phyloP scores from a whole-genome alignment of 2,113 vertebrate genomes.

The Aphyosemion australe region DNA sequence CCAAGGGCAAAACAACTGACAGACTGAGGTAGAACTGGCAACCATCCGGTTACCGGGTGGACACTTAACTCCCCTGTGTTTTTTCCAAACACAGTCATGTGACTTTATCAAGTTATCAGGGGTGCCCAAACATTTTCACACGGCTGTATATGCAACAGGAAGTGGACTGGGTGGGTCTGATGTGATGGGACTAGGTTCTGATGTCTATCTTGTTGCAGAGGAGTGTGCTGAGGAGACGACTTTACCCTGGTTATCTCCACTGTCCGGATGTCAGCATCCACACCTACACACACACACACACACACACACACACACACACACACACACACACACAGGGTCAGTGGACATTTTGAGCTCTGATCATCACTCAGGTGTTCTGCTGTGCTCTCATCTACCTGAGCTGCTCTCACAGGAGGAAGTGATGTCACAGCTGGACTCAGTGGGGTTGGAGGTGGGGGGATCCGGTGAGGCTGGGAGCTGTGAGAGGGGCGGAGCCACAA shows the following conservation, averaged over 20 bases:
- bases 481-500: constrained; percentile 67
- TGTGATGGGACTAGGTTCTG: no score
- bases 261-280: constrained; percentile 80
- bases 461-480: constrained; percentile 22
- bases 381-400: not conserved
- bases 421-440: constrained; percentile 71
- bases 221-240: not conserved
- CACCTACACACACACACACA: constrained; percentile 58
- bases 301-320: constrained; percentile 14
- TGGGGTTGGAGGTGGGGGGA: constrained; percentile 48
- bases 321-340: not conserved
- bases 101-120: no score
- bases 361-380: not conserved
- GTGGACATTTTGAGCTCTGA: not conserved
- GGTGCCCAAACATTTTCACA: no score
- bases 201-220: no score
- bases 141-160: no score
- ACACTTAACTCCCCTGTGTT: no score
- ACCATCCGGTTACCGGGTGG: no score
- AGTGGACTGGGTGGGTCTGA: no score
- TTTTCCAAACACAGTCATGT: no score
- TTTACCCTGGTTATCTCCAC: constrained; percentile 91
- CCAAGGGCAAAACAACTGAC: no score
- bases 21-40: no score
- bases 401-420: constrained; percentile 28